Conservation (phyloP, 1,140 invertebrate genomes). For the Streblospio benedicti region DNA sequence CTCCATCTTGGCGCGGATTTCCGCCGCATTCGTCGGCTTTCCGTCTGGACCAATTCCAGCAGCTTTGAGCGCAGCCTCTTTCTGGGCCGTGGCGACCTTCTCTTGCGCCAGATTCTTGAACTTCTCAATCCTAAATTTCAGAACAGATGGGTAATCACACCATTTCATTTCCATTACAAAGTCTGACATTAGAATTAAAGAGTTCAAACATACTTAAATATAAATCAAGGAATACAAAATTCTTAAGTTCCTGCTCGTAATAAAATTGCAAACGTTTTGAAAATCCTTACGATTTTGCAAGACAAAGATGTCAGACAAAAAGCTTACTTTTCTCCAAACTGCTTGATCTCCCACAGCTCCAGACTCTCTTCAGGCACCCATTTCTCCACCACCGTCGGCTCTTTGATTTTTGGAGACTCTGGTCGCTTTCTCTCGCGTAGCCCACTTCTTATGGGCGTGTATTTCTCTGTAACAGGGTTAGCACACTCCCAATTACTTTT, state of each 20-base stretch:
- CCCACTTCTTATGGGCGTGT: conserved; percentile 78
- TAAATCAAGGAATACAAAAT: neutral
- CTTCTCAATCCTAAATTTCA: no score
- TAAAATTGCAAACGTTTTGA: no score
- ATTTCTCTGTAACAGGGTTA: conserved; percentile 67
- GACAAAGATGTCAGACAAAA: no score
- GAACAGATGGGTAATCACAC: no score
- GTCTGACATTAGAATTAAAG: neutral
- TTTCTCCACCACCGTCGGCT: conserved; percentile 60
- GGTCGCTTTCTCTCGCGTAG: conserved; percentile 74
- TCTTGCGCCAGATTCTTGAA: no score
- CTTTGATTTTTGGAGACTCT: conserved; percentile 38
- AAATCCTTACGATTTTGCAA: no score
- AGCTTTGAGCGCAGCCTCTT: no score
- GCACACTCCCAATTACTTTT: no score
- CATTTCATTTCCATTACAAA: no score
- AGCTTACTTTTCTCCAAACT: conserved; percentile 77
- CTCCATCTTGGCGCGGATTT: conserved; percentile 84
- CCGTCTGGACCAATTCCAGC: no score
- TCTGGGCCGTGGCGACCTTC: no score
- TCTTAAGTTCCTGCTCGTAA: no score
- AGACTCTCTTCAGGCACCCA: conserved; percentile 94
- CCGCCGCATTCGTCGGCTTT: conserved; percentile 55
- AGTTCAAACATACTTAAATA: neutral
- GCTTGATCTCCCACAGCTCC: conserved; percentile 93